Evolutionary conservation across 2,113 vertebrate species (phyloP), one percentile per base, ranked within the genome.

Genomic region (Xenopus borealis): DNA sequence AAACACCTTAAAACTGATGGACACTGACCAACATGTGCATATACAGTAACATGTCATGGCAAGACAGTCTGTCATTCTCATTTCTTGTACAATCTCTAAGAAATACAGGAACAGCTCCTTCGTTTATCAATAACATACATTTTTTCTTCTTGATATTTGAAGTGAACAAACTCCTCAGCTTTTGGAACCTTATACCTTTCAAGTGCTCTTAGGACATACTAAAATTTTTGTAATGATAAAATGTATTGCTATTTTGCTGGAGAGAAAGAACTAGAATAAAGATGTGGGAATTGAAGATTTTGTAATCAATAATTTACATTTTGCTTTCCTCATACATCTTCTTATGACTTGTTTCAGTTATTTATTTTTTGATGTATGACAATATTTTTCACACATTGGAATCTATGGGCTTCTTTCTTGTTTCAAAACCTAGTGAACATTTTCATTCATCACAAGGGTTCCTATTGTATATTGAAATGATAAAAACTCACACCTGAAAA

Each of bases 41-140:
- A 52, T 64, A 9, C 33, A 18, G 12, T 53, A 55, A 72, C 47
- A 23, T 64, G 61, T 72, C 47, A 72, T 47, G 53, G 47, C 62
- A 72, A 64, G 71, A 44, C 62, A 72, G 46, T 23, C 55, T 67
- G 53, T 67, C 72, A 74, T 19, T 66, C 47, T 65, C 71, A 40
- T 44, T 57, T 65, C 63, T 57, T 74, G 71, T 72, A 62, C 46
- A 63, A 53, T 52, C 23, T 27, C 71, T 62, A 23, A 57, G 62
- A 73, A 73, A 50, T 66, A 55, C 62, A 62, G 53, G 23, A 66
- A 46, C 63, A 27, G 52, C 33, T 58, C 19, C 58, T 33, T 8
- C 64, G 66, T 74, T 74, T 17, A 67, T 58, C 52, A 30, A 20
- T 47, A 30, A 19, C 23, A 59, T 66, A 61, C n/a, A 62, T 62